Evolutionary conservation across 92 coral and sea anemone genomes (phyloP).

Genomic region (Epizoanthus illoricatus): DNA sequence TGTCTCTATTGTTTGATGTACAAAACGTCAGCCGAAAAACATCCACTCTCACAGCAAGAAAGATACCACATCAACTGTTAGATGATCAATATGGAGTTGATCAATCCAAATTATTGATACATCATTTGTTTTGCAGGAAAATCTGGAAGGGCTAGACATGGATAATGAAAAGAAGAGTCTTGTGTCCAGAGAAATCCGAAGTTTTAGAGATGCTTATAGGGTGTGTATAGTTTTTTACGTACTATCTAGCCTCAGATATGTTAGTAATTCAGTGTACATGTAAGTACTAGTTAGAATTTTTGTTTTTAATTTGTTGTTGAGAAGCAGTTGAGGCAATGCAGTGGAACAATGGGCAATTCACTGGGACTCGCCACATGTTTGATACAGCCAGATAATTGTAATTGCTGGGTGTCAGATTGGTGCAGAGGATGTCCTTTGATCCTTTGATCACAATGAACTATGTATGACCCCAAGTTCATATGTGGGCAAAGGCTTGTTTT

Average conservation of each 20-base stretch:
- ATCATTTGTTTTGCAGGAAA: slow-evolving; percentile 59
- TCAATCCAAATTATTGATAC: neutral
- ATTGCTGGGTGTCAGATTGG: neutral
- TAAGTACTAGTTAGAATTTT: neutral
- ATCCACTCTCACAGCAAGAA: no score
- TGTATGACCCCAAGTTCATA: no score
- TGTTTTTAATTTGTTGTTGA: neutral
- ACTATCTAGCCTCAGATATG: neutral
- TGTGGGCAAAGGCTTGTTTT: no score
- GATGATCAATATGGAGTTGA: neutral
- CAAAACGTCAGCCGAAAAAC: no score
- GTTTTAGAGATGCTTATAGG: slow-evolving; percentile 88
- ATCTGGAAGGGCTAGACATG: slow-evolving; percentile 96
- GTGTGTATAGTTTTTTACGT: slow-evolving; percentile 73
- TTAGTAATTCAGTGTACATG: neutral
- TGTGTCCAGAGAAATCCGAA: slow-evolving; percentile 91
- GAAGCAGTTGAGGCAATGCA: neutral
- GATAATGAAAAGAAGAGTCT: slow-evolving; percentile 89
- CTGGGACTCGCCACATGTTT: neutral
- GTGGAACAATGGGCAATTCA: neutral
- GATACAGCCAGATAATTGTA: neutral
- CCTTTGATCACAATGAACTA: no score
- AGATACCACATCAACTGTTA: neutral
- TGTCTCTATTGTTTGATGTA: no score
- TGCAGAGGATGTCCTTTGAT: no score